Evolutionary conservation across 2,113 vertebrate genomes (phyloP), one percentile per base, ranked within the genome.

Genomic region (Eubucco bourcierii): DNA sequence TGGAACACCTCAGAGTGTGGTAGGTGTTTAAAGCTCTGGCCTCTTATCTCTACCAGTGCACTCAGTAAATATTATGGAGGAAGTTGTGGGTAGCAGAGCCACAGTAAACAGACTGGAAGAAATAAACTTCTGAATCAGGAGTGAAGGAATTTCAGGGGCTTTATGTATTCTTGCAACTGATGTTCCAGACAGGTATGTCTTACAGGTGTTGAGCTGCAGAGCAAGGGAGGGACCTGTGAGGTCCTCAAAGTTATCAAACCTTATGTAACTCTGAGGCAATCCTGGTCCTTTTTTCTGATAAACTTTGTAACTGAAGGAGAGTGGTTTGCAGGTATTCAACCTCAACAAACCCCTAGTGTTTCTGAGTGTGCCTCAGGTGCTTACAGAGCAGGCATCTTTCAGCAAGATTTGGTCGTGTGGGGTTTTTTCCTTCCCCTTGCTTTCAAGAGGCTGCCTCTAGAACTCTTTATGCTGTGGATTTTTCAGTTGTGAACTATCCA

Each of bases 161-260:
- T 44, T 1, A 1, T 12, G 9, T 67, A 1, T 4, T 59, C 7
- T 15, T 28, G 46, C 31, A 67, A 23, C 2, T 50, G 41, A 5
- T 84, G 65, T 46, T 55, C 6, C 52, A 60, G 63, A 9, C 17
- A 5, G n/a, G 6, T 52, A 52, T 37, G 10, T 87, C 9, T 52
- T 80, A 6, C 11, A 3, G 61, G 18, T 44, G 3, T 18, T 66
- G 78, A 71, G 46, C 39, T 75, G 61, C 74, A 77, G 59, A 61
- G 65, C 55, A 53, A 29, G 56, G 25, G 15, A 31, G 28, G 39
- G 21, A 23, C 2, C 68, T 52, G 2, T 13, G 53, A 75, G 71
- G 12, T 34, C 3, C 33, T 4, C 33, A 2, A 34, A 34, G 27
- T 28, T 31, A 28, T 7, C 21, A 17, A 58, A 33, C 17, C 12